Conservation (phyloP, 2,888 invertebrate species). For the Cistogaster globosa region DNA sequence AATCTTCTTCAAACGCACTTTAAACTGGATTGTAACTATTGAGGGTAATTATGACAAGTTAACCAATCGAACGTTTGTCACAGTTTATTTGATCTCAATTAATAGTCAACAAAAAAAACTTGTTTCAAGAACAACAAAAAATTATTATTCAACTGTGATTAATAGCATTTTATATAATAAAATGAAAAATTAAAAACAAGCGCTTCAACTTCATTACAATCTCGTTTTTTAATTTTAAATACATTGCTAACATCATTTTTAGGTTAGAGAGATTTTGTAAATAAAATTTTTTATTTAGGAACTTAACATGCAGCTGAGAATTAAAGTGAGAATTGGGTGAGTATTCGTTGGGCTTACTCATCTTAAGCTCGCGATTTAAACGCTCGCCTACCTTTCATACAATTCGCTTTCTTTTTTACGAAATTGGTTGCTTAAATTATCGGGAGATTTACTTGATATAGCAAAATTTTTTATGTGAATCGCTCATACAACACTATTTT, state of each 20-base stretch:
- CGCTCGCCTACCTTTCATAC: not conserved
- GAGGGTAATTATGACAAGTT: constrained; percentile 44
- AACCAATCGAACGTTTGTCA: not conserved
- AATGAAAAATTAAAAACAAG: not conserved
- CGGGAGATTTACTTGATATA: not conserved
- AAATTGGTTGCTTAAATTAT: not conserved
- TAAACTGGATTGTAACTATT: constrained; percentile 34
- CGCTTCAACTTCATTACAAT: constrained; percentile 1
- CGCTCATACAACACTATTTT: not conserved
- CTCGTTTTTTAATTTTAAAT: not conserved
- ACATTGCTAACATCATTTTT: not conserved
- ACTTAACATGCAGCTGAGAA: constrained; percentile 34
- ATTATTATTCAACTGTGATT: constrained; percentile 13
- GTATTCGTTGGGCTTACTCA: constrained; percentile 15
- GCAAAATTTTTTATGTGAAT: not conserved
- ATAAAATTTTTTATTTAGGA: constrained; percentile 17
- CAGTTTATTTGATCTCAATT: constrained; percentile 28
- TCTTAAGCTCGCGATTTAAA: not conserved
- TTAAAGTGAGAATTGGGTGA: constrained; percentile 36
- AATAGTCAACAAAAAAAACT: constrained; percentile 14
- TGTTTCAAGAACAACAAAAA: constrained; percentile 17
- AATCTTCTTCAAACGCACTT: constrained; percentile 43
- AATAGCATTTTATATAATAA: constrained; percentile 17
- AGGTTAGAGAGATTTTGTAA: constrained; percentile 26
- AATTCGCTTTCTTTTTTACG: not conserved